phyloP scores from a whole-genome alignment of 1,140 invertebrate species.

The Galleria mellonella region DNA sequence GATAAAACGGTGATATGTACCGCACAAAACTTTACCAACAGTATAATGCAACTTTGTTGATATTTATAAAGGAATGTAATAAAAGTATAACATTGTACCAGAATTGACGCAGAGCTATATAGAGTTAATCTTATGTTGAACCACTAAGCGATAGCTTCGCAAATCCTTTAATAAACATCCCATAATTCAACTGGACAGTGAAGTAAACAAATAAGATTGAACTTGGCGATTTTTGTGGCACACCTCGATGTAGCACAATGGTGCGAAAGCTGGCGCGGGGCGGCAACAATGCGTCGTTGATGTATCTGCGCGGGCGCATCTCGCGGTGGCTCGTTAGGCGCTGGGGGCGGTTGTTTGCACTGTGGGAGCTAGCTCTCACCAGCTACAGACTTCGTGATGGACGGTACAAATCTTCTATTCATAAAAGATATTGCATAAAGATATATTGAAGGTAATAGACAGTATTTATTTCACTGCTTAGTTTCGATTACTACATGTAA shows the following conservation, averaged over 20 bases:
- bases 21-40: too few relatives aligned
- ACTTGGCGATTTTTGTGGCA: conserved; percentile 41
- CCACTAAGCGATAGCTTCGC: too few relatives aligned
- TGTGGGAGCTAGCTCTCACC: conserved; percentile 40
- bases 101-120: too few relatives aligned
- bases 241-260: conserved; percentile 43
- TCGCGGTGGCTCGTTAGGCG: conserved; percentile 52
- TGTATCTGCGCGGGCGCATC: conserved; percentile 50
- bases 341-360: conserved; percentile 48
- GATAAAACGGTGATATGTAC: too few relatives aligned
- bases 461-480: not conserved
- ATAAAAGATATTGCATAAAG: not conserved
- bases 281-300: conserved; percentile 61
- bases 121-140: too few relatives aligned
- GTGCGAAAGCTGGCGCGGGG: conserved; percentile 63
- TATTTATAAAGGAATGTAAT: too few relatives aligned
- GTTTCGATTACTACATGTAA: too few relatives aligned
- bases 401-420: conserved; percentile 8
- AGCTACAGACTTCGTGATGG: conserved; percentile 23
- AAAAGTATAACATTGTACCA: too few relatives aligned
- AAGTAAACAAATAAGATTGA: conserved; percentile 64
- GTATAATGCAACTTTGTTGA: too few relatives aligned
- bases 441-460: not conserved
- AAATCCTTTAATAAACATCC: conserved; percentile 4
- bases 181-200: conserved; percentile 22